A percentile compares a stretch with the other conserved stretches of the same genome.
Conservation (phyloP, 2,797 vertebrate genomes). For the Scyliorhinus canicula region DNA sequence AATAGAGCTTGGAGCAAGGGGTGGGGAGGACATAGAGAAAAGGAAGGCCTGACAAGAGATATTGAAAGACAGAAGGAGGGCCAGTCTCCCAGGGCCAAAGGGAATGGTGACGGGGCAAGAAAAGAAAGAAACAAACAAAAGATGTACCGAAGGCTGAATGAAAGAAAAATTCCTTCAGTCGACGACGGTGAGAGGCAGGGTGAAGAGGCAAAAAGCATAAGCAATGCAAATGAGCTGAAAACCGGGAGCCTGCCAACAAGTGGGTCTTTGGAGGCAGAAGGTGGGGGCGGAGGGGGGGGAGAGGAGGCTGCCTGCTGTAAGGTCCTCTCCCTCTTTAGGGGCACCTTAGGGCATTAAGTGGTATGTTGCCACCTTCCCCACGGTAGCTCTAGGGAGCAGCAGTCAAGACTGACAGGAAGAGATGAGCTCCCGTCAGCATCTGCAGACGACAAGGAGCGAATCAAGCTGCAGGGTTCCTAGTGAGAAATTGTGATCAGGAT, state of each 20-base stretch:
- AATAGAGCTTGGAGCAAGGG: no score
- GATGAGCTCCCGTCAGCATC: not conserved
- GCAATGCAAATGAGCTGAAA: not conserved
- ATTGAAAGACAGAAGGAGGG: no score
- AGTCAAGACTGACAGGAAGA: not conserved
- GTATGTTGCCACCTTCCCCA: not conserved
- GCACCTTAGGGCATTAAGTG: not conserved
- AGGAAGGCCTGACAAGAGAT: no score
- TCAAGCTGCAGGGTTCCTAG: not conserved
- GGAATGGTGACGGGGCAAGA: not conserved
- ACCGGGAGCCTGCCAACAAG: not conserved
- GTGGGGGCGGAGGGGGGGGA: not conserved
- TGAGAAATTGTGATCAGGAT: no score
- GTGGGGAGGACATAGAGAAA: no score
- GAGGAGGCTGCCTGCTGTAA: not conserved
- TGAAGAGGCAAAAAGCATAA: not conserved
- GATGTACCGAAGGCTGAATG: not conserved
- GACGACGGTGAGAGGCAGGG: not conserved
- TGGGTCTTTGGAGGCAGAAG: not conserved
- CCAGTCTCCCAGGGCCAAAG: not conserved
- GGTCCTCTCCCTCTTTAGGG: not conserved
- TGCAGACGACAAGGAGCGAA: not conserved
- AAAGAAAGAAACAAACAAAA: not conserved
- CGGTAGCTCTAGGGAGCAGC: not conserved
- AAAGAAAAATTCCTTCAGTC: not conserved